Conservation (phyloP, 2,888 invertebrate genomes). For the Cordilura impudica region DNA sequence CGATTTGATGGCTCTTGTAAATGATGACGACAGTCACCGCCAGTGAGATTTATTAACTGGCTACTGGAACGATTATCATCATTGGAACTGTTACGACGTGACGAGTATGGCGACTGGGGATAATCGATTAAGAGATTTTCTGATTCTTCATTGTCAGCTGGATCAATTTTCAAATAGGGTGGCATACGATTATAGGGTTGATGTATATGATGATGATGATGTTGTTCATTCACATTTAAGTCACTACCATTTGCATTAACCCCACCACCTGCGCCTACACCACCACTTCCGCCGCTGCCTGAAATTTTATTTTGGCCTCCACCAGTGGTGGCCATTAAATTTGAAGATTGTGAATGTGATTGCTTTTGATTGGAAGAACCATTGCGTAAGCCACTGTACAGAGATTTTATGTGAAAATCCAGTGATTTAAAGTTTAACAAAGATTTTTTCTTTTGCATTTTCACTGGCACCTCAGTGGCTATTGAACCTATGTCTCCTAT, state of each 20-base stretch:
- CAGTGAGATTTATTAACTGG: constrained; percentile 69
- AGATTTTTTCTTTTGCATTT: constrained; percentile 67
- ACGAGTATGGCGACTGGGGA: constrained; percentile 73
- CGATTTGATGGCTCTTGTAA: constrained; percentile 57
- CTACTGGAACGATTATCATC: constrained; percentile 70
- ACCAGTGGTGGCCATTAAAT: constrained; percentile 51
- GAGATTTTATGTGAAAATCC: constrained; percentile 77
- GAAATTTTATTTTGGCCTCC: constrained; percentile 38
- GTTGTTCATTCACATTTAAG: constrained; percentile 43
- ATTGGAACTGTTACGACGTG: constrained; percentile 71
- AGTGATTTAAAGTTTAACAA: constrained; percentile 77
- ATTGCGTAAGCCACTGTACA: constrained; percentile 75
- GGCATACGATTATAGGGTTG: constrained; percentile 68
- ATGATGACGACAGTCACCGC: constrained; percentile 59
- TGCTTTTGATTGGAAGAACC: constrained; percentile 62
- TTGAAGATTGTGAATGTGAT: constrained; percentile 64
- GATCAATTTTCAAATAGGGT: constrained; percentile 75
- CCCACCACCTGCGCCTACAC: constrained; percentile 9
- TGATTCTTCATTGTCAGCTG: constrained; percentile 74
- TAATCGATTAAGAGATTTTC: constrained; percentile 73
- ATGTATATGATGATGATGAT: constrained; percentile 35
- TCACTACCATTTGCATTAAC: constrained; percentile 58
- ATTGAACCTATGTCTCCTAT: constrained; percentile 35
- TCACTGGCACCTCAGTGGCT: constrained; percentile 17
- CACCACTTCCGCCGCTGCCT: constrained; percentile 31